phyloP scores from a whole-genome alignment of 2,797 vertebrate genomes.

The Streptopelia turtur region DNA sequence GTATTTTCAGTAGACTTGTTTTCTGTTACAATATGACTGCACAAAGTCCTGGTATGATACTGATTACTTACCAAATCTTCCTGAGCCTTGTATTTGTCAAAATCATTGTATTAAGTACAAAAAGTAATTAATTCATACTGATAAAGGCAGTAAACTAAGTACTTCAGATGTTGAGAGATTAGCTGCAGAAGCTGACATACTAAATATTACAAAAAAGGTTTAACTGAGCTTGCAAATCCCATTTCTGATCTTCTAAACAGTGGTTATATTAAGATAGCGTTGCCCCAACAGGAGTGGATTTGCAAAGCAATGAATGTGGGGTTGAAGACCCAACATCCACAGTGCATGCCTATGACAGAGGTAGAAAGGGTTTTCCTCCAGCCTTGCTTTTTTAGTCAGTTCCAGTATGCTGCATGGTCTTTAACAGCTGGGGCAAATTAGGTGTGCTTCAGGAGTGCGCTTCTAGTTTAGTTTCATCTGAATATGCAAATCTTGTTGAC shows the following conservation, averaged over 20 bases:
- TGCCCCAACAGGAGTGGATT: not conserved
- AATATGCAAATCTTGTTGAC: not conserved
- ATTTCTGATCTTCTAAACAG: not conserved
- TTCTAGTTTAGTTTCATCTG: not conserved
- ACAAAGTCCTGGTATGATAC: not conserved
- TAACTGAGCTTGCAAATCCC: not conserved
- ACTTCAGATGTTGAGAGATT: not conserved
- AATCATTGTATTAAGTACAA: not conserved
- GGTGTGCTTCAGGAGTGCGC: not conserved
- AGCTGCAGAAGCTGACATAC: not conserved
- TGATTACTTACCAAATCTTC: not conserved
- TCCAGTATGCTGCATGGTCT: not conserved
- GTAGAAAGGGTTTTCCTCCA: not conserved
- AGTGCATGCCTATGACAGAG: not conserved
- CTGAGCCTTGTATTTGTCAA: not conserved
- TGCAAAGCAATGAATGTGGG: not conserved
- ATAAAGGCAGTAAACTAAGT: not conserved
- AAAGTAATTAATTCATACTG: not conserved
- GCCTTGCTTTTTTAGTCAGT: not conserved
- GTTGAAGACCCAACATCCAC: not conserved
- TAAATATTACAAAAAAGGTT: not conserved
- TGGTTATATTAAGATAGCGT: not conserved
- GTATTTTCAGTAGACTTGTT: not conserved
- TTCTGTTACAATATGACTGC: not conserved
- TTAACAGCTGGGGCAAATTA: not conserved